A percentile compares a stretch with the other conserved stretches of the same genome.
phyloP scores from a whole-genome alignment of 2,888 invertebrate species.

The Lasioglossum malachurum region DNA sequence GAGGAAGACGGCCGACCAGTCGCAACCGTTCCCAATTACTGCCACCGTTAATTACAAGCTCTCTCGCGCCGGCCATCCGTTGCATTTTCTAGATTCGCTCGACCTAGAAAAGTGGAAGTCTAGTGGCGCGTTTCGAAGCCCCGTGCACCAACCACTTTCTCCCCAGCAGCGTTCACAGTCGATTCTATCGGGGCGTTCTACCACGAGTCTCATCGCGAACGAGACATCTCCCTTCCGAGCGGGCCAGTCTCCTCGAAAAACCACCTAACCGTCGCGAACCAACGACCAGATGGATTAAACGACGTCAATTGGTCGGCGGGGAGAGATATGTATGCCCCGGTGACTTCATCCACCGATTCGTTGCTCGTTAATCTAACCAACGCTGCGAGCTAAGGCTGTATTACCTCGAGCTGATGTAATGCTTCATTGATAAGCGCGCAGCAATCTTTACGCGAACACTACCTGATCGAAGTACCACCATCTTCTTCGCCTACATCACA shows the following conservation, averaged over 20 bases:
- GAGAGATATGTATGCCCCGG: not conserved
- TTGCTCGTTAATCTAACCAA: constrained; percentile 9
- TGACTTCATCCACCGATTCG: constrained; percentile 25
- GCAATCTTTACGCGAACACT: not conserved
- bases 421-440: not conserved
- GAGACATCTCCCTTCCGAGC: not conserved
- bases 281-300: not conserved
- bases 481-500: not conserved
- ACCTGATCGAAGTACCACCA: not conserved
- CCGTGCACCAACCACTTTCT: not conserved
- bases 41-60: not conserved
- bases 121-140: not conserved
- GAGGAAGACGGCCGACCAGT: not conserved
- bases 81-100: constrained; percentile 6
- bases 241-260: constrained; percentile 23
- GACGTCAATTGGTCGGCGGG: not conserved
- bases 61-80: not conserved
- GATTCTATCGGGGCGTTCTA: not conserved
- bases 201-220: not conserved
- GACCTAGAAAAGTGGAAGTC: constrained; percentile 17
- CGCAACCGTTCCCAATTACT: not conserved
- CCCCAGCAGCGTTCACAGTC: not conserved
- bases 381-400: not conserved
- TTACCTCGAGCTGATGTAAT: not conserved
- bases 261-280: constrained; percentile 12